phyloP scores from a whole-genome alignment of 2,113 vertebrate genomes.

The Sinocyclocheilus anshuiensis region DNA sequence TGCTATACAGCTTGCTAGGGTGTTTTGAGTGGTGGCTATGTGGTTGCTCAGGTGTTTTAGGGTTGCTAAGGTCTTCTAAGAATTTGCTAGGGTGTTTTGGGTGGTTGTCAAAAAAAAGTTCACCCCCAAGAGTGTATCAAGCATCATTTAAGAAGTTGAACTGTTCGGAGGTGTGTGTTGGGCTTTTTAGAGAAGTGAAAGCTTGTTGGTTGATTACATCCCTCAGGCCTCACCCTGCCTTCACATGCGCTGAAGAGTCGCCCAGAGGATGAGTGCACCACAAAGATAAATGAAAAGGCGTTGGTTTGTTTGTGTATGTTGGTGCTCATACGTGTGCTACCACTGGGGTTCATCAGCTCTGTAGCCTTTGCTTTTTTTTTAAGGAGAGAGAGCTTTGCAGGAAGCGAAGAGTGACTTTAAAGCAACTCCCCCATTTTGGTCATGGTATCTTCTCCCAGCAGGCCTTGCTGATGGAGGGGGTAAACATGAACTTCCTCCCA shows the following conservation, averaged over 20 bases:
- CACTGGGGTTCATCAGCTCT: constrained; percentile 7
- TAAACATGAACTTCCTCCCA: constrained; percentile 55
- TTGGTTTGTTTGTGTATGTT: constrained; percentile 20
- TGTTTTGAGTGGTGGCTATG: no score
- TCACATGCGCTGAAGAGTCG: constrained; percentile 5
- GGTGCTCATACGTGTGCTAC: constrained; percentile 21
- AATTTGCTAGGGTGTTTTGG: no score
- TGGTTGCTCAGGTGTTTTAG: no score
- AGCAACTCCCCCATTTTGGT: constrained; percentile 34
- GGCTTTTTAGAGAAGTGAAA: constrained; percentile 19
- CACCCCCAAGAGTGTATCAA: neutral
- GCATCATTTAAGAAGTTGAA: neutral
- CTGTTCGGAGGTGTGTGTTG: neutral
- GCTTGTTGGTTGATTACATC: neutral
- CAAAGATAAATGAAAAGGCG: constrained; percentile 53
- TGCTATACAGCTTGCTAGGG: no score
- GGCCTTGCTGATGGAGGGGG: constrained; percentile 51
- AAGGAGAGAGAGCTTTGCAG: constrained; percentile 42
- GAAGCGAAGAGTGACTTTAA: constrained; percentile 49
- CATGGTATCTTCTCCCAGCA: constrained; percentile 60
- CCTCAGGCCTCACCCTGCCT: constrained; percentile 34
- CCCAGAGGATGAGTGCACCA: constrained; percentile 31
- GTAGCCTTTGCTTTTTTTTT: constrained; percentile 41
- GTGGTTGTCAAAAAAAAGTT: neutral
- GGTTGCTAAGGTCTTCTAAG: no score